Conservation (phyloP, 2,888 invertebrate genomes). For the Philereme vetulata region DNA sequence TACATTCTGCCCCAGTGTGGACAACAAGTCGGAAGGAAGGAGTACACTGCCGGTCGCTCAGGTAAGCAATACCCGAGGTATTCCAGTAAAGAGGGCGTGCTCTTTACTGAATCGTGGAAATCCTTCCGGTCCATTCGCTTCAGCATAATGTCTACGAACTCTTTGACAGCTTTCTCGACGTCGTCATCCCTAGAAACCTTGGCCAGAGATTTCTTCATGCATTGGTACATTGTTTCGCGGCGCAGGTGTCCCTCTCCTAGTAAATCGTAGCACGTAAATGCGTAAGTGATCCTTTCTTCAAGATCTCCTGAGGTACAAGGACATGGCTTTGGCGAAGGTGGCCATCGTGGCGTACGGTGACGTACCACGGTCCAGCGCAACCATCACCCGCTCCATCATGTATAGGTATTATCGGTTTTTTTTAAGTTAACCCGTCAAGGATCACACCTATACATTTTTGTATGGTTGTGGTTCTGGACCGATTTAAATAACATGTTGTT, state of each 20-base stretch:
- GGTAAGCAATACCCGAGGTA: slow-evolving; percentile 90
- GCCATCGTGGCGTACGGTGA: slow-evolving; percentile 80
- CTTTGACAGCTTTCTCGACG: slow-evolving; percentile 89
- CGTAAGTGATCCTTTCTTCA: slow-evolving; percentile 87
- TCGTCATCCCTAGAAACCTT: slow-evolving; percentile 87
- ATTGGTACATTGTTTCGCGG: slow-evolving; percentile 88
- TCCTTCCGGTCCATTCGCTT: slow-evolving; percentile 89
- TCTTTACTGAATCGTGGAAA: slow-evolving; percentile 84
- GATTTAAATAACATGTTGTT: too few relatives aligned
- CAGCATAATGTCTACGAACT: slow-evolving; percentile 88
- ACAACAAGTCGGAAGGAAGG: slow-evolving; percentile 75
- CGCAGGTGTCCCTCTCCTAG: slow-evolving; percentile 86
- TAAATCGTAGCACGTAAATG: slow-evolving; percentile 87
- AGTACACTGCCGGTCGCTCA: slow-evolving; percentile 75
- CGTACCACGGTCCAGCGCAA: slow-evolving; percentile 83
- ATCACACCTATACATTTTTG: too few relatives aligned
- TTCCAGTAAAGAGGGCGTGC: slow-evolving; percentile 87
- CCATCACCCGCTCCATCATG: slow-evolving; percentile 86
- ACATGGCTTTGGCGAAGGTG: slow-evolving; percentile 87
- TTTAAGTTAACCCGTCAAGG: too few relatives aligned
- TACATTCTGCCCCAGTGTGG: slow-evolving; percentile 73
- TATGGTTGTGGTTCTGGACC: too few relatives aligned
- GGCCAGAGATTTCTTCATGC: slow-evolving; percentile 82
- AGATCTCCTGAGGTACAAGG: slow-evolving; percentile 87
- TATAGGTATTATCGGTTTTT: too few relatives aligned